phyloP scores from a whole-genome alignment of 2,888 invertebrate genomes.

The Operophtera brumata region DNA sequence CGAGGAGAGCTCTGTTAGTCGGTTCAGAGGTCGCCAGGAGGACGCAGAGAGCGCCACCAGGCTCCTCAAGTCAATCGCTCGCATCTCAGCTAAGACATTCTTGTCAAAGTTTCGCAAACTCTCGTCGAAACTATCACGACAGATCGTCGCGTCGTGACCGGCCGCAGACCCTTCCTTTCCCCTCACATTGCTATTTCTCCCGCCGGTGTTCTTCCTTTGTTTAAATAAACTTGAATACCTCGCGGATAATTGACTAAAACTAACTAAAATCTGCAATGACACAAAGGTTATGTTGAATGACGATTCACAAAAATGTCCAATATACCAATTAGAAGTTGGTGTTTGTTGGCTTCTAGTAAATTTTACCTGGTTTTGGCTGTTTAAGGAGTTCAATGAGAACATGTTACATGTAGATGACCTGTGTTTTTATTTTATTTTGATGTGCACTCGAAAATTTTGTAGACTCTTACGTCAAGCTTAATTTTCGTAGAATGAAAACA shows the following conservation, averaged over 20 bases:
- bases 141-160: constrained; percentile 58
- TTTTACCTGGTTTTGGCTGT: constrained; percentile 77
- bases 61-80: constrained; percentile 54
- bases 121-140: constrained; percentile 67
- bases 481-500: constrained; percentile 42
- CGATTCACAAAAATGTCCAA: constrained; percentile 42
- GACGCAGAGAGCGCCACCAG: constrained; percentile 46
- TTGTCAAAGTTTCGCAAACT: constrained; percentile 68
- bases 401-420: constrained; percentile 77
- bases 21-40: constrained; percentile 36
- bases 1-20: constrained; percentile 45
- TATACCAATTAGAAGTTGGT: background rate
- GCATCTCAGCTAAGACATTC: constrained; percentile 67
- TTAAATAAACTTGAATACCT: constrained; percentile 71
- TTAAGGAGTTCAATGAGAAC: constrained; percentile 79
- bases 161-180: constrained; percentile 50
- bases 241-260: constrained; percentile 74
- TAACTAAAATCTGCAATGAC: constrained; percentile 76
- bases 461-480: constrained; percentile 75
- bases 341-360: background rate
- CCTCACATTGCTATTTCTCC: constrained; percentile 62
- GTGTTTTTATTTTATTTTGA: constrained; percentile 60
- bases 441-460: constrained; percentile 80
- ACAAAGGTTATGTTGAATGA: constrained; percentile 65
- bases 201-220: constrained; percentile 62